Base-by-base conservation (phyloP, 1,140 invertebrate species). In the Eumeta japonica region DNA sequence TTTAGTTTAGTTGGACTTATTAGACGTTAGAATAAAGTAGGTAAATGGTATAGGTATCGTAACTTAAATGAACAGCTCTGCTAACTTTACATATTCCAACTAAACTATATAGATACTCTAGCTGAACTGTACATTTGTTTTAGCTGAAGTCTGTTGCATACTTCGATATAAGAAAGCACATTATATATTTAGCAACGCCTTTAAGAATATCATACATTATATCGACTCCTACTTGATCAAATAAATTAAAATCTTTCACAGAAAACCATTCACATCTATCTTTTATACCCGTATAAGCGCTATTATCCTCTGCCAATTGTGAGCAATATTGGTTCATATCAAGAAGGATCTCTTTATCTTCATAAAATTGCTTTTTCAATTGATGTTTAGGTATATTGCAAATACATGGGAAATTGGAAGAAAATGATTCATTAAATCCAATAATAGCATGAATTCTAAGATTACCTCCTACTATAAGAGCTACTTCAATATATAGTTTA, bases 191-290 rank as follows among this genome's bases (percentile, higher is more conserved):
- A 15, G 50, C 60, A 39, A 68, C 46, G 1, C 67, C 62, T 47
- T 73, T 64, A 16, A 61, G 54, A 13, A 70, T 19, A 39, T 75
- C 67, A 39, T 75, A 62, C 62, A 70, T 65, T 2, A 54, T 34
- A 46, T 75, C 67, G 19, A 62, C 48, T 27, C 43, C 46, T 32
- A 45, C 47, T 49, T 75, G 72, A 11, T 60, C 16, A 16, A 52
- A 51, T 17, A 62, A 50, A 51, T 68, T 54, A 54, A 64, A 74
- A 43, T 49, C 42, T 16, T 37, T 33, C 4, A 66, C 27, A 12
- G 29, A 11, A 33, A 64, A 44, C 43, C 60, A 72, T 17, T 58
- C 33, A 38, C 59, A 70, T 31, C 37, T 34, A 43, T 56, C 48
- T 50, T 60, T 62, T 10, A 74, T 46, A 31, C 60, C 64, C 29